Evolutionary conservation across 2,888 invertebrate species (phyloP).

Genomic region (Lycophotia porphyrea): DNA sequence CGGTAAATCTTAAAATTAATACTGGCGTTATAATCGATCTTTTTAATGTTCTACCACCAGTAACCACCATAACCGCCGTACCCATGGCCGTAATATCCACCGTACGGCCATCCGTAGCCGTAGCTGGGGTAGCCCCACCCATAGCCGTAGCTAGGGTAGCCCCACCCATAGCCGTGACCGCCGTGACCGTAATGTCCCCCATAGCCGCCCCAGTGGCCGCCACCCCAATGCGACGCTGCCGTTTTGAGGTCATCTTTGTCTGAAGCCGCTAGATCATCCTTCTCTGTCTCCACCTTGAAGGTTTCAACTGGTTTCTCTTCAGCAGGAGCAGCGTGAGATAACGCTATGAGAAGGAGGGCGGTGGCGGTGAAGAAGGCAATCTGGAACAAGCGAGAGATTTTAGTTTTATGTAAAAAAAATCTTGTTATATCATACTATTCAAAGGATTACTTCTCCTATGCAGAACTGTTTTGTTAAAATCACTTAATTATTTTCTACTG

Average conservation of each 20-base stretch:
- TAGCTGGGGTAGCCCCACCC: conserved; percentile 66
- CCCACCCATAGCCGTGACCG: conserved; percentile 59
- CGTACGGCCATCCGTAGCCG: conserved; percentile 72
- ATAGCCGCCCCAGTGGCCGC: conserved; percentile 73
- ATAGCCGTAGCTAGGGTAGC: conserved; percentile 66
- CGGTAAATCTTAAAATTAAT: conserved; percentile 62
- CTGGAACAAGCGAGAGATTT: conserved; percentile 70
- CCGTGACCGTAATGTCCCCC: conserved; percentile 75
- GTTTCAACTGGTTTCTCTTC: conserved; percentile 69
- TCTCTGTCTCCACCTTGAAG: conserved; percentile 62
- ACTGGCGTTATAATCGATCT: conserved; percentile 67
- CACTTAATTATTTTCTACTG: not conserved
- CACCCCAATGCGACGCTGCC: conserved; percentile 84
- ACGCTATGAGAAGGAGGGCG: conserved; percentile 75
- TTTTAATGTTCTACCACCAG: conserved; percentile 66
- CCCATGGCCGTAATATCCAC: conserved; percentile 73
- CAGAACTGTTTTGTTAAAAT: not conserved
- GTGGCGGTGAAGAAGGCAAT: conserved; percentile 73
- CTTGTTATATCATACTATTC: not conserved
- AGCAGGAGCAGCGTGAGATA: conserved; percentile 75
- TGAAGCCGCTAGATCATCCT: conserved; percentile 73
- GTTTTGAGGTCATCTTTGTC: conserved; percentile 85
- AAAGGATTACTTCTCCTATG: not conserved
- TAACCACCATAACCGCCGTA: conserved; percentile 72
- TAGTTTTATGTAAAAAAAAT: not conserved